Evolutionary conservation across 2,797 vertebrate genomes (phyloP).

Genomic region (Hydrocynus forskahlii): DNA sequence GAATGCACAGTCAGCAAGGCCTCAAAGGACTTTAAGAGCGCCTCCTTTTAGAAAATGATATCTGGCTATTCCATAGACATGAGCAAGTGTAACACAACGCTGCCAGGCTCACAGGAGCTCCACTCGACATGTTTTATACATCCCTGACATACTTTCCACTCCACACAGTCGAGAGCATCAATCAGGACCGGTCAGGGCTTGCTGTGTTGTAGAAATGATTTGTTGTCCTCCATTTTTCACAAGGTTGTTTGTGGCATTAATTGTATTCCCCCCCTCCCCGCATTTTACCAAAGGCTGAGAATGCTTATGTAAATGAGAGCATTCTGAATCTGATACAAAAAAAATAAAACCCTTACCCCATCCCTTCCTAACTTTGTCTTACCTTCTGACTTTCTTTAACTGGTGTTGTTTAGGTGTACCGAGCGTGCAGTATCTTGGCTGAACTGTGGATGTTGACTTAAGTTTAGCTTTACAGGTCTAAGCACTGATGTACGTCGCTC

Average conservation of each 20-base stretch:
- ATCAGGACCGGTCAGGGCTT: slow-evolving; percentile 39
- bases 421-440: too few relatives aligned
- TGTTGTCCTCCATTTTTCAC: slow-evolving; percentile 7
- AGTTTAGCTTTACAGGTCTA: too few relatives aligned
- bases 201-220: slow-evolving; percentile 1
- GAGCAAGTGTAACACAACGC: slow-evolving; percentile 16
- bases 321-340: neutral
- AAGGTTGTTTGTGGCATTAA: slow-evolving; percentile 19
- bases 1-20: neutral
- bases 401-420: too few relatives aligned
- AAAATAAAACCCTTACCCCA: too few relatives aligned
- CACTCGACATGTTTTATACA: slow-evolving; percentile 57
- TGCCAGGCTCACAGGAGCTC: neutral
- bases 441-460: too few relatives aligned
- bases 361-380: too few relatives aligned
- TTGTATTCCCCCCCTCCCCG: neutral
- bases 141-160: slow-evolving; percentile 68
- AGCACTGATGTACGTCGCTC: too few relatives aligned
- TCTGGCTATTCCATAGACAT: slow-evolving; percentile 5
- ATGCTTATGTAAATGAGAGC: neutral
- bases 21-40: slow-evolving; percentile 12
- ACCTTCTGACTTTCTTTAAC: too few relatives aligned
- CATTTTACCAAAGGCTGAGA: neutral
- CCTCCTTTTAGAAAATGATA: slow-evolving; percentile 1
- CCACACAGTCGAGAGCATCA: slow-evolving; percentile 35